Conservation (phyloP, 2,888 invertebrate species). For the Plusia festucae region DNA sequence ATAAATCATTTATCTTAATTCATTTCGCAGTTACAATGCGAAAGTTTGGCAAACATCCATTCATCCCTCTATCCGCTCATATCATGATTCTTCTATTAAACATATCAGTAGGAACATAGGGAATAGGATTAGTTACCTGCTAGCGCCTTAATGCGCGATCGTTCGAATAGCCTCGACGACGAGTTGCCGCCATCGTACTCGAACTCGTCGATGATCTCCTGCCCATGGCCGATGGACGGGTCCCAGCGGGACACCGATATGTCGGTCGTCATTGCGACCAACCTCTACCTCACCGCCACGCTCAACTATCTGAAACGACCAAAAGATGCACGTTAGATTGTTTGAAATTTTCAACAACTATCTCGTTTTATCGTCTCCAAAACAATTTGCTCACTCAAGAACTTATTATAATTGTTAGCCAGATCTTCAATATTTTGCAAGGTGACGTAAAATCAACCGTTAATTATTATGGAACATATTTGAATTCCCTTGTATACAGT, state of each 20-base stretch:
- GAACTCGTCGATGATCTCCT: constrained; percentile 98
- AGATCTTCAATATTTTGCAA: not conserved
- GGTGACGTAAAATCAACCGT: not conserved
- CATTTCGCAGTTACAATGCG: too few species aligned
- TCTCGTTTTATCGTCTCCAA: too few species aligned
- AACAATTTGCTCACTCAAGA: too few species aligned
- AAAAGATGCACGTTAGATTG: constrained; percentile 29
- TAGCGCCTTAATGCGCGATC: constrained; percentile 99
- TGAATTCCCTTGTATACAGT: constrained; percentile 10
- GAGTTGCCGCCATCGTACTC: constrained; percentile 99
- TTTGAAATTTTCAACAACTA: not conserved
- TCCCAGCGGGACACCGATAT: constrained; percentile 99
- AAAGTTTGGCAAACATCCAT: too few species aligned
- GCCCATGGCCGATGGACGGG: constrained; percentile 95
- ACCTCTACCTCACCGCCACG: constrained; percentile 81
- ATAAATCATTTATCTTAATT: too few species aligned
- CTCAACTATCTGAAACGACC: constrained; percentile 78
- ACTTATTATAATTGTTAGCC: too few species aligned
- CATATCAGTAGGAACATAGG: not conserved
- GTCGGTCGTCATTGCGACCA: constrained; percentile 97
- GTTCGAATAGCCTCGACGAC: constrained; percentile 99
- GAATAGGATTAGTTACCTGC: constrained; percentile 92
- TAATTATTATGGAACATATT: not conserved
- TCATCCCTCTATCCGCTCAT: too few species aligned
- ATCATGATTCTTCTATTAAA: too few species aligned